Conservation (phyloP, 1,140 invertebrate species). For the Drosophila leontia region DNA sequence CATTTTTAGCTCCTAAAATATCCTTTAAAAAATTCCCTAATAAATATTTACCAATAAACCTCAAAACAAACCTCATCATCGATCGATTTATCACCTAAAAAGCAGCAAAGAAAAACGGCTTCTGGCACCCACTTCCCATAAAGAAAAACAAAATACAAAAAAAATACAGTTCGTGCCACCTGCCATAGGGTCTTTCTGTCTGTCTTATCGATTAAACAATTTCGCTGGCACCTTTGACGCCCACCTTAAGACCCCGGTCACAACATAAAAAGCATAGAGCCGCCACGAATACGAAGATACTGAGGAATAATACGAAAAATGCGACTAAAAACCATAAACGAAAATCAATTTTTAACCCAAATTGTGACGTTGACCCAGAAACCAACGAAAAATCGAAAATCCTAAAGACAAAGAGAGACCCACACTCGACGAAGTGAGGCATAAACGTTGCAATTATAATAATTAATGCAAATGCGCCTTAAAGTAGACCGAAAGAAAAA, state of each 20-base stretch:
- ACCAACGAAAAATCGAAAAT: conserved; percentile 12
- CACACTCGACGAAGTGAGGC: conserved; percentile 39
- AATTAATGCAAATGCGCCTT: conserved; percentile 62
- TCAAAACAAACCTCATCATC: conserved; percentile 1
- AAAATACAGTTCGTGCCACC: conserved; percentile 34
- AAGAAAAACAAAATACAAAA: conserved; percentile 15
- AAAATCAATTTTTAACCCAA: conserved; percentile 66
- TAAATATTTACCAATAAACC: conserved; percentile 1
- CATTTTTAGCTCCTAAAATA: background rate
- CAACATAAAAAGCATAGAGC: conserved; percentile 52
- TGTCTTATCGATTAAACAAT: conserved; percentile 61
- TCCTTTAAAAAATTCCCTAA: background rate
- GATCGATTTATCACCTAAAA: conserved; percentile 28
- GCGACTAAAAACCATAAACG: conserved; percentile 45
- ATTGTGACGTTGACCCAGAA: conserved; percentile 63
- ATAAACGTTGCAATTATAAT: conserved; percentile 68
- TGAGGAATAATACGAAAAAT: conserved; percentile 23
- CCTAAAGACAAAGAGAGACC: conserved; percentile 35
- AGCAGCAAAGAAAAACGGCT: conserved; percentile 28
- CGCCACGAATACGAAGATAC: conserved; percentile 6
- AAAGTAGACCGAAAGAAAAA: conserved; percentile 52
- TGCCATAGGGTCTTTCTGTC: conserved; percentile 15
- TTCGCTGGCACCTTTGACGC: conserved; percentile 50
- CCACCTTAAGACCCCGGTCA: conserved; percentile 35
- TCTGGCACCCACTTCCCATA: conserved; percentile 17